Conservation (phyloP, 2,888 invertebrate species). For the Eubasilissa splendida region DNA sequence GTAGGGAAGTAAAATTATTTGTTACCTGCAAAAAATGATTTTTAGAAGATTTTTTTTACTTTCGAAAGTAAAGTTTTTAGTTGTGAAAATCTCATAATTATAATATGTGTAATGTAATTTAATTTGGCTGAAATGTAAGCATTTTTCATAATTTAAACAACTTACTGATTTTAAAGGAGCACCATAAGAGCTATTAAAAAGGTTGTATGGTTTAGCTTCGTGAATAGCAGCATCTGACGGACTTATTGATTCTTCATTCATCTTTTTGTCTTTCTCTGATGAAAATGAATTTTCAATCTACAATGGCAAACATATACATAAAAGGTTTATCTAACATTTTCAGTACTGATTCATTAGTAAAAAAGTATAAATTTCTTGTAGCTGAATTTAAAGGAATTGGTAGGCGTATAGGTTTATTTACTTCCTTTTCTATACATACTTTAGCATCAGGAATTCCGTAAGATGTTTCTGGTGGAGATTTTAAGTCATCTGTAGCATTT, state of each 20-base stretch:
- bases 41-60: too few species aligned
- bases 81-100: too few species aligned
- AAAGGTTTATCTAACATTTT: not conserved
- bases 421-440: conserved; percentile 11
- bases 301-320: not conserved
- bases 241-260: not conserved
- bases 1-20: not conserved
- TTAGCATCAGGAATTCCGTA: conserved; percentile 55
- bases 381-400: not conserved
- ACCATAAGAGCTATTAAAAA: conserved; percentile 54
- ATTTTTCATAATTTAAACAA: not conserved
- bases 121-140: too few species aligned
- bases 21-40: conserved; percentile 36
- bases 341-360: not conserved
- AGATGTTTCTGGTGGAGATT: conserved; percentile 48
- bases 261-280: not conserved
- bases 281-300: conserved; percentile 18
- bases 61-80: too few species aligned
- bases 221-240: conserved; percentile 25
- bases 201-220: conserved; percentile 52
- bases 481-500: not conserved
- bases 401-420: too few species aligned
- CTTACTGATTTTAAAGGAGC: conserved; percentile 55
- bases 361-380: too few species aligned
- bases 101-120: too few species aligned